Percentiles rank a stretch among this genome's conserved stretches.
phyloP scores from a whole-genome alignment of 92 coral and sea anemone species.

The Zoanthus sociatus region DNA sequence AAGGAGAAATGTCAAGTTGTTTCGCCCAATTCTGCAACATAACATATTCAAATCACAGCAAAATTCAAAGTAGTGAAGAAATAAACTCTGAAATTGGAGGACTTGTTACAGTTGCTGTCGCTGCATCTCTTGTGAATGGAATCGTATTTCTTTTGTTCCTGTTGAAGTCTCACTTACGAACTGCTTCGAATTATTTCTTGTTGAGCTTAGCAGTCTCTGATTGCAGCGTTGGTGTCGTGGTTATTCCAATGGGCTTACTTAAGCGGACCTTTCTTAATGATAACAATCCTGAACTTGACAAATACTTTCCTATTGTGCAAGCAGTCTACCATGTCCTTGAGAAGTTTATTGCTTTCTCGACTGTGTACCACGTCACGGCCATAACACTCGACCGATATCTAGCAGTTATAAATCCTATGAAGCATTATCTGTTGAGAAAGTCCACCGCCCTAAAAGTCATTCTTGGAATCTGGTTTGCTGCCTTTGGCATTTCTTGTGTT shows the following conservation, averaged over 20 bases:
- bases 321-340: slow-evolving; percentile 36
- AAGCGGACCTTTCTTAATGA: background rate
- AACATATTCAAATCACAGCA: background rate
- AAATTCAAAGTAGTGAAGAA: background rate
- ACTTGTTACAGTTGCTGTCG: slow-evolving; percentile 3
- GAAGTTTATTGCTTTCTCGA: slow-evolving; percentile 33
- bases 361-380: slow-evolving; percentile 34
- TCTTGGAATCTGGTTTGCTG: slow-evolving; percentile 20
- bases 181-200: slow-evolving; percentile 37
- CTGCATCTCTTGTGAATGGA: slow-evolving; percentile 11
- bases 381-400: slow-evolving; percentile 38
- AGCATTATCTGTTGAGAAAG: slow-evolving; percentile 20
- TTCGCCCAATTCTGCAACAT: background rate
- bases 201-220: slow-evolving; percentile 39
- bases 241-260: slow-evolving; percentile 29
- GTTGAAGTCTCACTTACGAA: slow-evolving; percentile 15
- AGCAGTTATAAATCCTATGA: slow-evolving; percentile 2
- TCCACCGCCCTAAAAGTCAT: slow-evolving; percentile 5
- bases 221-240: slow-evolving; percentile 15
- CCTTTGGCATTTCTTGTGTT: slow-evolving; percentile 5
- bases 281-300: background rate
- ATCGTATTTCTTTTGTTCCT: slow-evolving; percentile 11
- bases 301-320: background rate
- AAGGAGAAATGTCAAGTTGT: slow-evolving; percentile 10
- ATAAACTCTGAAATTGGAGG: background rate